Conservation (phyloP, 2,797 vertebrate genomes). For the Pseudochirops cupreus region DNA sequence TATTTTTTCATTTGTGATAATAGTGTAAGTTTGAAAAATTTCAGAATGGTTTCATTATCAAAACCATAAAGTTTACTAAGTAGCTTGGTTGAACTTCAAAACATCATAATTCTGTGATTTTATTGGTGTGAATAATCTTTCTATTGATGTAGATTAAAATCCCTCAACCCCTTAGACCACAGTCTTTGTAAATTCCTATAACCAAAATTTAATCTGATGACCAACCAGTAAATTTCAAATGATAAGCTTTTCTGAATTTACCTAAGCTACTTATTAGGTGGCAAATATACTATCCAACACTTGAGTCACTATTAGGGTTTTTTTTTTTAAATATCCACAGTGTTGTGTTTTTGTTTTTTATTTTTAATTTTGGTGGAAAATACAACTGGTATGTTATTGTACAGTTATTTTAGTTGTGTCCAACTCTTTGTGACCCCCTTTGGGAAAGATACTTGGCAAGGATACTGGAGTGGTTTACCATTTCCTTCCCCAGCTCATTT, state of each 20-base stretch:
- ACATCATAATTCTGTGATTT: not conserved
- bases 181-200: not conserved
- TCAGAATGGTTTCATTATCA: not conserved
- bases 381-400: not conserved
- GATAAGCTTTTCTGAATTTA: not conserved
- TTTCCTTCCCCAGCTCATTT: not conserved
- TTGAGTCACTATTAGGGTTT: not conserved
- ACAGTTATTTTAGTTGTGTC: not conserved
- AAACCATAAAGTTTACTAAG: not conserved
- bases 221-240: not conserved
- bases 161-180: not conserved
- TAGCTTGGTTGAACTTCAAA: not conserved
- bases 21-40: not conserved
- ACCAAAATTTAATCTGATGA: not conserved
- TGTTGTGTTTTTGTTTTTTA: not conserved
- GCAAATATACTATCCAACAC: not conserved
- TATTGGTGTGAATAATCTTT: not conserved
- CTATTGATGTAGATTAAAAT: not conserved
- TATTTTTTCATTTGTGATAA: not conserved
- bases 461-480: not conserved
- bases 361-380: conserved; percentile 28
- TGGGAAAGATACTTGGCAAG: not conserved
- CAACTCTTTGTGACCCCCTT: not conserved
- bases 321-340: conserved; percentile 30
- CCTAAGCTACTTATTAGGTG: not conserved